Percentiles rank a stretch among this genome's conserved stretches.
These are phyloP conservation scores for Girardinichthys multiradiatus DNA, from an alignment of 2,113 vertebrate genomes.

Conservation along the genomic window DNA sequence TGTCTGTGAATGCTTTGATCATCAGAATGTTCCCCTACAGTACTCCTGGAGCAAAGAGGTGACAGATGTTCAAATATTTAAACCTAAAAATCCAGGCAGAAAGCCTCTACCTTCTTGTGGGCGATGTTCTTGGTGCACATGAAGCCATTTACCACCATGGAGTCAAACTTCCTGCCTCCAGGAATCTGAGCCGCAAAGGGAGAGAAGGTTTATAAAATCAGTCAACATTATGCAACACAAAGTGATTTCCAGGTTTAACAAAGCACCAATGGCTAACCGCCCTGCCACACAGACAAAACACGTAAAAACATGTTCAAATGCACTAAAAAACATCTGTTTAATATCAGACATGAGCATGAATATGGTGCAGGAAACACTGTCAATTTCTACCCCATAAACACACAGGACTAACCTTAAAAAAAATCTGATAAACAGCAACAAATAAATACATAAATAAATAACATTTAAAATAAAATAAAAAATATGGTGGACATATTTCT, in stretches of 20 bases:
- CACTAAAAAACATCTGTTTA: neutral
- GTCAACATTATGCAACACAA: neutral
- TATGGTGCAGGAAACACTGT: neutral
- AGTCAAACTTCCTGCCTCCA: constrained; percentile 97
- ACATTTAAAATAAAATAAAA: too few relatives aligned
- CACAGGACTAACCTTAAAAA: too few relatives aligned
- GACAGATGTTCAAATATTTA: neutral
- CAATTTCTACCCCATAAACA: too few relatives aligned
- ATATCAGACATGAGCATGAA: neutral
- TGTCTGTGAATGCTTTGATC: neutral
- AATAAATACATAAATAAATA: too few relatives aligned
- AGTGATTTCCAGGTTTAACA: neutral
- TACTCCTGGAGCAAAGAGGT: too few relatives aligned
- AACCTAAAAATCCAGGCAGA: neutral
- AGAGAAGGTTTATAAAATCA: neutral
- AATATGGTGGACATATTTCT: too few relatives aligned
- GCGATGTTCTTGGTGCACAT: constrained; percentile 98
- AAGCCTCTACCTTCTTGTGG: constrained; percentile 91
- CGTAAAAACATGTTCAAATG: neutral
- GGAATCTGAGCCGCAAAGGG: constrained; percentile 83
- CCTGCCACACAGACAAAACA: neutral
- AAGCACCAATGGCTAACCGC: neutral
- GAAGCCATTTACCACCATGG: constrained; percentile 93
- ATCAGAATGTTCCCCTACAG: neutral
- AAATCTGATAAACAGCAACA: too few relatives aligned